Evolutionary conservation across 2,888 invertebrate species (phyloP).

Genomic region (Nemoura dubitans): DNA sequence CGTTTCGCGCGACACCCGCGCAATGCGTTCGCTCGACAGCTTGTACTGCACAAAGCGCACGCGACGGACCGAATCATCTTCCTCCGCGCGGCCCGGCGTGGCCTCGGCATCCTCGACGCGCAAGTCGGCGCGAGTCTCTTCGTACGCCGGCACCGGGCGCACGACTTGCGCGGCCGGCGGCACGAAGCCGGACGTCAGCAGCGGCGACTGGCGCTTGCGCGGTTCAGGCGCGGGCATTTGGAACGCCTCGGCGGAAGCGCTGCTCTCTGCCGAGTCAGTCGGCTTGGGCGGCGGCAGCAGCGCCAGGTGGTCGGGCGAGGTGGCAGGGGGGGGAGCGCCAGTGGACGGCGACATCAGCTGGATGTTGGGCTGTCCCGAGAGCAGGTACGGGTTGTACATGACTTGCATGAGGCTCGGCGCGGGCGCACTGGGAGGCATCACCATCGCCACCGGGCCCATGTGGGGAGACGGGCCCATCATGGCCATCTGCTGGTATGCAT

Average conservation of each 20-base stretch:
- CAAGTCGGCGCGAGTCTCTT: neutral
- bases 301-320: neutral
- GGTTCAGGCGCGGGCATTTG: neutral
- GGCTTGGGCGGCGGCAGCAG: too few relatives aligned
- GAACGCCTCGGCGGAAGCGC: too few relatives aligned
- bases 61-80: too few relatives aligned
- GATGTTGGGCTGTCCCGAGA: slow-evolving; percentile 52
- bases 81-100: too few relatives aligned
- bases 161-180: neutral
- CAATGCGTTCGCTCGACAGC: too few relatives aligned
- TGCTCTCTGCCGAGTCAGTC: too few relatives aligned
- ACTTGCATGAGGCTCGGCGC: slow-evolving; percentile 60
- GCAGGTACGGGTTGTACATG: slow-evolving; percentile 63
- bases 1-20: neutral
- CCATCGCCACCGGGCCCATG: slow-evolving; percentile 23
- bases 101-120: neutral
- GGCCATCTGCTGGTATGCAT: slow-evolving; percentile 21
- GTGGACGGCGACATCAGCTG: neutral
- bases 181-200: neutral
- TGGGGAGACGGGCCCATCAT: neutral
- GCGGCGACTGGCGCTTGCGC: neutral
- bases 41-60: too few relatives aligned
- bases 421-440: neutral
- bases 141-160: neutral
- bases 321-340: neutral